phyloP scores from a whole-genome alignment of 2,888 invertebrate species.

The Flexamia atlantica region DNA sequence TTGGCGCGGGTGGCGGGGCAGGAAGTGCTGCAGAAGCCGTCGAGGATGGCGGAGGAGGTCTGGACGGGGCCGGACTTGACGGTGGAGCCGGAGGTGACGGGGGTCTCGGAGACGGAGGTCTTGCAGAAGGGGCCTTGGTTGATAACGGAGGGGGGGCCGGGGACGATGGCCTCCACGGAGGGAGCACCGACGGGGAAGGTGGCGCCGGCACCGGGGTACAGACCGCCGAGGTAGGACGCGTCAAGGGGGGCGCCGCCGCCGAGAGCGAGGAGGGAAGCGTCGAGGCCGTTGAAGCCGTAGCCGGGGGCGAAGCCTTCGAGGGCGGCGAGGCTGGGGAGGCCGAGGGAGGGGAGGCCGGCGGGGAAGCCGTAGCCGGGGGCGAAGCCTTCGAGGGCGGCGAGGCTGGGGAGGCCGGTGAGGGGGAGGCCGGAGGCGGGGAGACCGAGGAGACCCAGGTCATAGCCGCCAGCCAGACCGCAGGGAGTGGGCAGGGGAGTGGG shows the following conservation, averaged over 20 bases:
- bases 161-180: not conserved
- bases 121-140: constrained; percentile 69
- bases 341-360: not conserved
- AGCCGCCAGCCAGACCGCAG: not conserved
- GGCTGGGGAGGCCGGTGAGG: not conserved
- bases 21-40: constrained; percentile 44
- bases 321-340: not conserved
- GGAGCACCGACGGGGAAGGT: constrained; percentile 19
- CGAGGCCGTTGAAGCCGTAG: not conserved
- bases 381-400: constrained; percentile 6
- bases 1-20: constrained; percentile 50
- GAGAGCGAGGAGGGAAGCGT: not conserved
- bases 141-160: constrained; percentile 59
- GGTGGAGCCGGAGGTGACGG: constrained; percentile 72
- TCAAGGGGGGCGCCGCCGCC: not conserved
- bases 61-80: constrained; percentile 71
- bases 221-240: not conserved
- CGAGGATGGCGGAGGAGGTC: constrained; percentile 42
- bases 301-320: not conserved
- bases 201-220: not conserved
- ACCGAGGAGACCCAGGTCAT: not conserved
- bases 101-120: constrained; percentile 71
- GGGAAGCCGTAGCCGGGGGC: not conserved
- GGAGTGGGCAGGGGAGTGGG: not conserved
- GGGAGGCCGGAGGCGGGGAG: not conserved